Evolutionary conservation across 2,888 invertebrate species (phyloP).

Genomic region (Andricus curvator): DNA sequence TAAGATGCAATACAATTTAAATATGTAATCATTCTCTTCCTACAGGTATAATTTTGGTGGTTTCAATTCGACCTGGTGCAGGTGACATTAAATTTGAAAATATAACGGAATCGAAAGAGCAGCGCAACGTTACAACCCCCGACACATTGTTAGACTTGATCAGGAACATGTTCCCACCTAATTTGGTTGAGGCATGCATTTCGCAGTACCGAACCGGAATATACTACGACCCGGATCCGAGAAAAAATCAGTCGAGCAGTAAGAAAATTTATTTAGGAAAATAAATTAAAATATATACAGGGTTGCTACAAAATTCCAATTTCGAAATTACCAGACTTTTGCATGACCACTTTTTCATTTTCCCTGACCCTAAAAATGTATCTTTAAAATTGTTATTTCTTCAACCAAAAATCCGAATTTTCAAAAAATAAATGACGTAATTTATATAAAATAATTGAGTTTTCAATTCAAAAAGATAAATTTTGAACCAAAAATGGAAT

Average conservation of each 20-base stretch:
- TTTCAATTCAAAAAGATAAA: too few species aligned
- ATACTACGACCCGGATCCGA: conserved; percentile 65
- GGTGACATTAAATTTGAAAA: conserved; percentile 48
- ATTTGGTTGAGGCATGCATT: conserved; percentile 92
- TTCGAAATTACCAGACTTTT: too few species aligned
- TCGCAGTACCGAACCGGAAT: conserved; percentile 82
- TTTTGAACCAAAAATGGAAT: too few species aligned
- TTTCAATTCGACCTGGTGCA: conserved; percentile 91
- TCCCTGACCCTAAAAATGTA: too few species aligned
- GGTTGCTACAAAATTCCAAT: too few species aligned
- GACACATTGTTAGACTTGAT: conserved; percentile 96
- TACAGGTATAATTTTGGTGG: conserved; percentile 91
- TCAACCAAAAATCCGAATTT: too few species aligned
- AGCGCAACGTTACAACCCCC: conserved; percentile 86
- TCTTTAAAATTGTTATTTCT: too few species aligned
- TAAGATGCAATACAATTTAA: too few species aligned
- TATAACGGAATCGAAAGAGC: conserved; percentile 69
- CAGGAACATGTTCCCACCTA: conserved; percentile 96
- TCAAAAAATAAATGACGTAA: too few species aligned
- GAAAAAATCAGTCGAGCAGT: conserved; percentile 33
- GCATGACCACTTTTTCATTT: too few species aligned
- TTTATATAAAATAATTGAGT: too few species aligned
- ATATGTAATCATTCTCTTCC: background rate
- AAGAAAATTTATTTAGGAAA: background rate
- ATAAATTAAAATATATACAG: too few species aligned